These are phyloP conservation scores for Hyposoter dolosus DNA, from an alignment of 2,888 invertebrate genomes.

Conservation along the genomic window DNA sequence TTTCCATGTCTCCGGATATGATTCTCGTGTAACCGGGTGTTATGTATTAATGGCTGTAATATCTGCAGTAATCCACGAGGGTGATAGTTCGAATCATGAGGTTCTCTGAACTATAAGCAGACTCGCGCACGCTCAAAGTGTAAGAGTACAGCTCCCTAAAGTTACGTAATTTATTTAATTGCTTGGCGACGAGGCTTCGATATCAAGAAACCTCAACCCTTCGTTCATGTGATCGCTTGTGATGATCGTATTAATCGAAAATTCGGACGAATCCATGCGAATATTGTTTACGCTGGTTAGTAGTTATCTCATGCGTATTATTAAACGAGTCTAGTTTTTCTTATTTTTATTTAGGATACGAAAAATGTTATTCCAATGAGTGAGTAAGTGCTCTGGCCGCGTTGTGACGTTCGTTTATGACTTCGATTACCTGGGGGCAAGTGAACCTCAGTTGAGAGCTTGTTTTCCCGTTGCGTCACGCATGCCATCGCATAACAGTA, in stretches of 20 bases:
- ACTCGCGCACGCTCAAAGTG: neutral
- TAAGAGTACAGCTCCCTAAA: neutral
- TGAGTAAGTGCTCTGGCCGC: neutral
- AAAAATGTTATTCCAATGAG: conserved; percentile 2
- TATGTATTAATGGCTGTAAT: conserved; percentile 12
- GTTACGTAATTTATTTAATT: neutral
- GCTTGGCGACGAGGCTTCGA: neutral
- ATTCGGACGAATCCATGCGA: neutral
- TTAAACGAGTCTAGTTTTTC: neutral
- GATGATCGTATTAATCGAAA: neutral
- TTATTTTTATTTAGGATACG: neutral
- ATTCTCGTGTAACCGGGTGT: conserved; percentile 8
- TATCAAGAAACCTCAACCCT: too few species aligned
- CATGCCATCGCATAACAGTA: conserved; percentile 82
- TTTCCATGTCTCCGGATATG: neutral
- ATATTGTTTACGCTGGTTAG: neutral
- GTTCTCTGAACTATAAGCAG: neutral
- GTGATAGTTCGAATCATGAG: neutral
- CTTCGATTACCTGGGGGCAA: conserved; percentile 72
- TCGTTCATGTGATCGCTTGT: too few species aligned
- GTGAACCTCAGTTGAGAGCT: conserved; percentile 72
- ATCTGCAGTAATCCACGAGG: neutral
- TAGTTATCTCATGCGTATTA: neutral
- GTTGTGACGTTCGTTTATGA: conserved; percentile 48
- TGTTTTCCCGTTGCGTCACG: conserved; percentile 82